Conservation (phyloP, 2,888 invertebrate genomes). For the Unio delphinus region DNA sequence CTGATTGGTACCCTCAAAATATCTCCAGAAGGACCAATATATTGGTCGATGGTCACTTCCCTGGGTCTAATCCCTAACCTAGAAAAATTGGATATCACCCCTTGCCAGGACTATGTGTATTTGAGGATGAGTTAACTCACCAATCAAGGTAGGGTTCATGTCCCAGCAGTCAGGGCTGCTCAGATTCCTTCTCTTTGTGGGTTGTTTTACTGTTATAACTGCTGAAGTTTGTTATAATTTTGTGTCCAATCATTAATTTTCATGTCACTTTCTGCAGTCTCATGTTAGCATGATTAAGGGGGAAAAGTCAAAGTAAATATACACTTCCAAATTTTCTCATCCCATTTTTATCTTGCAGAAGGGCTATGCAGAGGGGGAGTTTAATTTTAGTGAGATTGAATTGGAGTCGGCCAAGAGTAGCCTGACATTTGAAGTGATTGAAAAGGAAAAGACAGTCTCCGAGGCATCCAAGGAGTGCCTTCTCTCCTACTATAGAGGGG, state of each 20-base stretch:
- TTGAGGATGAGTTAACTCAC: no score
- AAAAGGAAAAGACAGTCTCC: slow-evolving; percentile 84
- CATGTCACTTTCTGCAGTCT: background rate
- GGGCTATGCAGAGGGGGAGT: slow-evolving; percentile 76
- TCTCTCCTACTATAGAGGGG: slow-evolving; percentile 80
- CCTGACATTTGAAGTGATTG: slow-evolving; percentile 88
- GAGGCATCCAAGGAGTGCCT: slow-evolving; percentile 82
- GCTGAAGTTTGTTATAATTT: background rate
- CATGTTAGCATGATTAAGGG: background rate
- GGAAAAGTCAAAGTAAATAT: background rate
- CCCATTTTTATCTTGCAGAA: slow-evolving; percentile 72
- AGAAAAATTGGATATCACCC: no score
- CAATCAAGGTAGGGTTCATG: no score
- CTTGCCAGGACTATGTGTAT: no score
- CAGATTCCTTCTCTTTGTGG: no score
- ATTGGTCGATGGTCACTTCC: no score
- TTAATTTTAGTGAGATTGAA: slow-evolving; percentile 81
- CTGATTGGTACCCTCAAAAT: no score
- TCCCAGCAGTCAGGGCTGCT: no score
- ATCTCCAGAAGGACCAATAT: no score
- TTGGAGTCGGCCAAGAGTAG: slow-evolving; percentile 89
- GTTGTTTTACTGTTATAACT: no score
- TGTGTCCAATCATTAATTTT: background rate
- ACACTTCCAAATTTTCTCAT: background rate
- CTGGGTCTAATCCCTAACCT: no score